These are phyloP conservation scores for Pristionchus exspectatus DNA, from an alignment of 2,888 invertebrate genomes.

Conservation along the genomic window DNA sequence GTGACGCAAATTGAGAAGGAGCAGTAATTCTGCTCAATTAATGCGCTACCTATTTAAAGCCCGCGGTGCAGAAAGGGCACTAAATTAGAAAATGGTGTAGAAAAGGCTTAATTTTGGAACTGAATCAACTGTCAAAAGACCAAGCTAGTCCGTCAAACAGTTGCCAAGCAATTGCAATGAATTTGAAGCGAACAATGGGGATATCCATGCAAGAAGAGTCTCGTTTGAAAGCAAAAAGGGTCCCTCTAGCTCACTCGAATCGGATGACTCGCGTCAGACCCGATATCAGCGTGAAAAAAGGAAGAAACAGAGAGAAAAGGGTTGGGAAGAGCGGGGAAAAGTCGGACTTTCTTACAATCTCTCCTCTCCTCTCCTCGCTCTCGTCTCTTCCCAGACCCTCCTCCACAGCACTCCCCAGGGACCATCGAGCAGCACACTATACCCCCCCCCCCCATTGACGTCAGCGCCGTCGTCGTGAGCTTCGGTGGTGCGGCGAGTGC, in stretches of 20 bases:
- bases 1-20: background rate
- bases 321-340: background rate
- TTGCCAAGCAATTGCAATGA: no score
- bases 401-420: slow-evolving; percentile 24
- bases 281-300: slow-evolving; percentile 30
- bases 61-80: background rate
- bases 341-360: slow-evolving; percentile 25
- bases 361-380: slow-evolving; percentile 29
- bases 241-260: background rate
- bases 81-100: background rate
- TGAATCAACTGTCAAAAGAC: background rate
- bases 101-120: background rate
- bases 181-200: background rate
- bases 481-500: slow-evolving; percentile 29
- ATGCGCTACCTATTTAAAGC: background rate
- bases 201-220: background rate
- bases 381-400: background rate
- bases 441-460: background rate
- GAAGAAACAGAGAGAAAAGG: background rate
- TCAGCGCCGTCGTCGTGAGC: background rate
- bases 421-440: background rate
- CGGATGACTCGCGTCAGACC: background rate
- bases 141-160: no score
- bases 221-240: background rate
- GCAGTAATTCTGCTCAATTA: background rate